Base-by-base conservation (phyloP, 2,113 vertebrate genomes). In the Solea solea region DNA sequence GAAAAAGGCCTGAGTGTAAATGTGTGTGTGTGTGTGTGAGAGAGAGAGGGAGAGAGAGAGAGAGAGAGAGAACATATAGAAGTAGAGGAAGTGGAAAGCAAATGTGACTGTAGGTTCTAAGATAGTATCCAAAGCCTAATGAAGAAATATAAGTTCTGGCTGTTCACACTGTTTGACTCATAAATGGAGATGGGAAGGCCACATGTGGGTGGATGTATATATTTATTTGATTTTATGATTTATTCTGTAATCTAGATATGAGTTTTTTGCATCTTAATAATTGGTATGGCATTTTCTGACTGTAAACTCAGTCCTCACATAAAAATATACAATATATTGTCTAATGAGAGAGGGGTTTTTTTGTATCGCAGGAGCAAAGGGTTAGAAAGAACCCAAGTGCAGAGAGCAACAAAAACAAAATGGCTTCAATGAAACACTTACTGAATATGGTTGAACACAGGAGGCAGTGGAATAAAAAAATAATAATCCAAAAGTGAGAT, bases 1-100 rank as follows among this genome's bases (percentile, higher is more conserved):
- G 21, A 16, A 41, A 59, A 64, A 6, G 15, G 21, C 16, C 15
- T 12, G 59, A 27, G 74, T 55, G 57, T 60, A 10, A 40, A 57
- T 49, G 12, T n/a, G 50, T 51, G 48, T 60, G 46, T 34, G 61
- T 50, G 46, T 34, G 34, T 34, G 45, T 14, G 14, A 48, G 11
- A 13, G 11, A 48, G 45, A 48, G 14, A 48, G 12, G 8, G 4
- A 14, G 45, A 13, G 11, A 4, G 14, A 13, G 12, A 46, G 45
- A 13, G 45, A 10, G 11, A 45, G 6, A 54, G 52, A 61, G 58
- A 51, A 21, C 50, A 45, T 57, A 21, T 2, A 11, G 21, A 68
- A 41, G 21, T 48, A 56, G 4, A 60, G 15, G n/a, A 54, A 50
- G 54, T 48, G 13, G 12, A 34, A 15, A 49, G 27, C 60, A 50